A percentile compares a stretch with the other conserved stretches of the same genome.
These are phyloP conservation scores for Mythimna impura DNA, from an alignment of 2,888 invertebrate genomes.

Conservation along the genomic window DNA sequence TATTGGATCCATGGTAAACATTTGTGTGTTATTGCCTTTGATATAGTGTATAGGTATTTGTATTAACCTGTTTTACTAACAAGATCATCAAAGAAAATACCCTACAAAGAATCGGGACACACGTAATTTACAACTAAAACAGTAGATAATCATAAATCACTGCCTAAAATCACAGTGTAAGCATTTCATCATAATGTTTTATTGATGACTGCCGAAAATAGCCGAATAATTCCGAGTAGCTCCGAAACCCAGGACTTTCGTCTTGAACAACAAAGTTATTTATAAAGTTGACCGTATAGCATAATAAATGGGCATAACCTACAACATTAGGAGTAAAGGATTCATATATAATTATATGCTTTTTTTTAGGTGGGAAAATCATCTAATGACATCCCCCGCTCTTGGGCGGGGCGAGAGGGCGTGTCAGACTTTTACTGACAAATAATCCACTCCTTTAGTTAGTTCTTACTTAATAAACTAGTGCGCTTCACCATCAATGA, in stretches of 20 bases:
- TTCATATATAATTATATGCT: too few species aligned
- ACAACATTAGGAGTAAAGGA: too few species aligned
- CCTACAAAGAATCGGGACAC: background rate
- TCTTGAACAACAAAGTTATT: slow-evolving; percentile 34
- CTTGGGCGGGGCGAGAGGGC: too few species aligned
- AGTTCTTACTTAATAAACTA: too few species aligned
- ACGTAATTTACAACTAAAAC: slow-evolving; percentile 22
- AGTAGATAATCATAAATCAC: slow-evolving; percentile 31
- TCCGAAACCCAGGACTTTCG: slow-evolving; percentile 4
- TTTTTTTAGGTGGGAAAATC: too few species aligned
- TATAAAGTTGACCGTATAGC: slow-evolving; percentile 21
- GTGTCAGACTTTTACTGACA: too few species aligned
- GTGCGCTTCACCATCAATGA: too few species aligned
- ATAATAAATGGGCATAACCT: slow-evolving; percentile 6
- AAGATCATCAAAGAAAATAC: background rate
- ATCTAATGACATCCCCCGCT: too few species aligned
- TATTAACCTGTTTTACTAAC: background rate
- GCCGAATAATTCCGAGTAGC: slow-evolving; percentile 8
- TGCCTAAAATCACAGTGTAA: slow-evolving; percentile 3
- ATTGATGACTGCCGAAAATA: slow-evolving; percentile 49
- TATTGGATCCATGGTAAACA: too few species aligned
- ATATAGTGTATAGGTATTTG: too few species aligned
- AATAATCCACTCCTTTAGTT: too few species aligned
- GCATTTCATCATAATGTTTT: slow-evolving; percentile 47
- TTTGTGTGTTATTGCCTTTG: too few species aligned